Base-by-base conservation (phyloP, 2,113 vertebrate genomes). In the Willisornis vidua region DNA sequence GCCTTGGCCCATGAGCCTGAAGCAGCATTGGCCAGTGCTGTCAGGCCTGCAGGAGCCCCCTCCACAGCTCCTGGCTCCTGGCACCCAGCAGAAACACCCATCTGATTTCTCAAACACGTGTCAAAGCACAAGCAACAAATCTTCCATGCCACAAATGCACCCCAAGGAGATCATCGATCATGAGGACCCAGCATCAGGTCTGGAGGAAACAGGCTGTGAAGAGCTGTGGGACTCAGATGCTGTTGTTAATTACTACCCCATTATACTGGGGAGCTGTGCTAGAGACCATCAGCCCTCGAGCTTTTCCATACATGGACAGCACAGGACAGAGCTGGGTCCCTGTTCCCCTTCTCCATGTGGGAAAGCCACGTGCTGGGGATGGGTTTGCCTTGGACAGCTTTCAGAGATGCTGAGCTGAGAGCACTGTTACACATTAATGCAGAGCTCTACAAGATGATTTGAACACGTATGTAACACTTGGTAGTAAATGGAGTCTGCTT, bases 171-270 rank as follows among this genome's bases (percentile, higher is more conserved):
- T 76, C 43, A 89, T 43, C 43, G 17, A 15, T 80, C 85, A 62
- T 19, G 39, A 91, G 89, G 62, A 83, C 58, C 26, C 67, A 76
- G 87, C 89, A 37, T 58, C 67, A 54, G 4, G 18, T 75, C 70
- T 35, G 66, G 54, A 84, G 80, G 65, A 31, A 87, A 58, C 19
- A 14, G 71, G 66, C 78, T 51, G 43, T 25, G 59, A 94, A 85
- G 84, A 19, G 18, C 74, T 55, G 39, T 1, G 49, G 82, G 85
- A 14, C n/a, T 37, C 57, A 70, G 93, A 58, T 78, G 81, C 91
- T 95, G 95, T 26, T 96, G 87, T 87, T 89, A 87, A 93, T 97
- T 93, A 96, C 66, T 51, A 8, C 67, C 49, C 67, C 46, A 19
- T 91, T 93, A 46, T 4, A 58, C 1, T 19, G 78, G 81, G 91